Evolutionary conservation across 2,113 vertebrate genomes (phyloP), one percentile per base, ranked within the genome.

Genomic region (Elachura formosa): DNA sequence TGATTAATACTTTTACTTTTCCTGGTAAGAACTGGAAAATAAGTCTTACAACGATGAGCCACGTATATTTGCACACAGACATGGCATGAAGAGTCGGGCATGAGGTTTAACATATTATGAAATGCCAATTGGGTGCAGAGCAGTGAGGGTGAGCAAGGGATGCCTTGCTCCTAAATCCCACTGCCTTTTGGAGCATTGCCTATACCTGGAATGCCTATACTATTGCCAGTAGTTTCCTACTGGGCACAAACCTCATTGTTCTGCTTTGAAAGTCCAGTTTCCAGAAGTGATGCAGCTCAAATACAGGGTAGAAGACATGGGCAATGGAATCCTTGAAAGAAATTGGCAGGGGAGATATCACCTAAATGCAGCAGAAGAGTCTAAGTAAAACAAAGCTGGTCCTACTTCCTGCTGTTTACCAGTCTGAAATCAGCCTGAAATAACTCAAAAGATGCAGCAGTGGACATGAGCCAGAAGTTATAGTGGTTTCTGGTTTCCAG

Each of bases 131-230:
- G 3, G 13, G 62, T 22, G 66, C 71, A 82, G n/a, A 68, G 29
- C 22, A 26, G 41, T 9, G 43, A 51, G 19, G 24, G 31, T 11
- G 11, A 75, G n/a, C 15, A 36, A 46, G 29, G 10, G 11, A 4
- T 4, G 10, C 31, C 36, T 58, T 23, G 10, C 19, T 61, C 43
- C 49, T 33, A 23, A 22, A 22, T 62, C 58, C 34, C 33, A 14
- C 18, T 72, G 34, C 62, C 36, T 75, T 5, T 2, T 48, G 62
- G 25, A 43, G 52, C 28, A 48, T 17, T 38, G 29, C 46, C 77
- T 24, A 0, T 2, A 2, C 23, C 59, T 40, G 38, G 17, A 52
- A n/a, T 45, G 24, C 16, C 38, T 24, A 2, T 4, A 5, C 49
- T 26, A 4, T 10, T 56, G 26, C 26, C 26, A 46, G 25, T 4